Evolutionary conservation across 2,113 vertebrate genomes (phyloP).

Genomic region (Variabilichromis moorii): DNA sequence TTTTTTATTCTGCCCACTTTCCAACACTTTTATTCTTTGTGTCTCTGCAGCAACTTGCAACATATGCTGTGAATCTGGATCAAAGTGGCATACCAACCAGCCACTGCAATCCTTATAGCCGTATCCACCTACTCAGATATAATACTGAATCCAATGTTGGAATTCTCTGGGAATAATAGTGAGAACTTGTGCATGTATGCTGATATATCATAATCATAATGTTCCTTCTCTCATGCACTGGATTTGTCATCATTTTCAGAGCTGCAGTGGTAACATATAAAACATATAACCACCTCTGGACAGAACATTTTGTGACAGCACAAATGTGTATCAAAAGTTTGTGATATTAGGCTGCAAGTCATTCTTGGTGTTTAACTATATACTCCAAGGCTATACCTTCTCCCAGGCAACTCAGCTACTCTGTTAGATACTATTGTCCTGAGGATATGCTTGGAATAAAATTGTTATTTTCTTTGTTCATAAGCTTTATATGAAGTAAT

Average conservation of each 20-base stretch:
- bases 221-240: background rate
- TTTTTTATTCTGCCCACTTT: background rate
- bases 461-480: background rate
- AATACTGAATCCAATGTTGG: background rate
- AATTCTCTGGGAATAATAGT: background rate
- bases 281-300: background rate
- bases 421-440: background rate
- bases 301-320: background rate
- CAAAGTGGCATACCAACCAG: background rate
- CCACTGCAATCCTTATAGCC: background rate
- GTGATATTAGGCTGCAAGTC: background rate
- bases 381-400: background rate
- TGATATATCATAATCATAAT: background rate
- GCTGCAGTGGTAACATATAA: background rate
- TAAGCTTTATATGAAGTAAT: background rate
- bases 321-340: background rate
- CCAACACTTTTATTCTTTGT: background rate
- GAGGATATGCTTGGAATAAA: background rate
- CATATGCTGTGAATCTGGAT: background rate
- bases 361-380: background rate
- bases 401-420: background rate
- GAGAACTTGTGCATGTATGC: background rate
- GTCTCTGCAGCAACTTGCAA: background rate
- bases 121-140: background rate
- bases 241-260: background rate